A percentile compares a stretch with the other conserved stretches of the same genome.
phyloP scores from a whole-genome alignment of 2,888 invertebrate species.

The Elmis aenea region DNA sequence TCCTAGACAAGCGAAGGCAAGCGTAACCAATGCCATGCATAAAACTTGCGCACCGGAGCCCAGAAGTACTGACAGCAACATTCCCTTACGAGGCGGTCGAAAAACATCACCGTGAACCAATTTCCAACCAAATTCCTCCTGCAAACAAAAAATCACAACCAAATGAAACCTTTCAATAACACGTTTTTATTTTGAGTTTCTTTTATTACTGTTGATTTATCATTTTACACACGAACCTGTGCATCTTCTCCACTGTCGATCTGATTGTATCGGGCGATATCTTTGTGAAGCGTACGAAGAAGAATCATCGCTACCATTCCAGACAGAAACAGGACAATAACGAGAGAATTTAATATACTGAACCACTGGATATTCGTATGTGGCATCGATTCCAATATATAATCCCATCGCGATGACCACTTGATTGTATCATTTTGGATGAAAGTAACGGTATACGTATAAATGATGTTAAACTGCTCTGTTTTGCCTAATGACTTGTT shows the following conservation, averaged over 20 bases:
- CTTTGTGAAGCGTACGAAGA: constrained; percentile 92
- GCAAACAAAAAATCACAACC: constrained; percentile 49
- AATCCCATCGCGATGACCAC: constrained; percentile 99
- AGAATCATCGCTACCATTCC: constrained; percentile 99
- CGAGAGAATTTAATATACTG: constrained; percentile 94
- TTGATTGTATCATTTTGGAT: constrained; percentile 76
- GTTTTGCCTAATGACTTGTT: constrained; percentile 47
- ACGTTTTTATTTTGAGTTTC: neutral
- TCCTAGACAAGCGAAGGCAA: constrained; percentile 98
- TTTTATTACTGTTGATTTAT: constrained; percentile 1
- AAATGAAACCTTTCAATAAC: neutral
- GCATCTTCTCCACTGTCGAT: constrained; percentile 83
- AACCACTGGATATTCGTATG: constrained; percentile 99
- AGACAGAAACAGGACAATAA: constrained; percentile 93
- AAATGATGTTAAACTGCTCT: constrained; percentile 61
- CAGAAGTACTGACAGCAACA: constrained; percentile 92
- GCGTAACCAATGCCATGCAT: constrained; percentile 91
- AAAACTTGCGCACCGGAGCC: constrained; percentile 96
- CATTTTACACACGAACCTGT: constrained; percentile 69
- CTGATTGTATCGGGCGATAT: constrained; percentile 98
- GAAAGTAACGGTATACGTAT: constrained; percentile 85
- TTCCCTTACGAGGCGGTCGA: constrained; percentile 91
- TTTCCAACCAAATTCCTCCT: constrained; percentile 98
- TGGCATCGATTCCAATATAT: constrained; percentile 96
- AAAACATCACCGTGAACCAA: constrained; percentile 98